Evolutionary conservation across 2,888 invertebrate species (phyloP), one percentile per base, ranked within the genome.

Genomic region (Taenaris catops): DNA sequence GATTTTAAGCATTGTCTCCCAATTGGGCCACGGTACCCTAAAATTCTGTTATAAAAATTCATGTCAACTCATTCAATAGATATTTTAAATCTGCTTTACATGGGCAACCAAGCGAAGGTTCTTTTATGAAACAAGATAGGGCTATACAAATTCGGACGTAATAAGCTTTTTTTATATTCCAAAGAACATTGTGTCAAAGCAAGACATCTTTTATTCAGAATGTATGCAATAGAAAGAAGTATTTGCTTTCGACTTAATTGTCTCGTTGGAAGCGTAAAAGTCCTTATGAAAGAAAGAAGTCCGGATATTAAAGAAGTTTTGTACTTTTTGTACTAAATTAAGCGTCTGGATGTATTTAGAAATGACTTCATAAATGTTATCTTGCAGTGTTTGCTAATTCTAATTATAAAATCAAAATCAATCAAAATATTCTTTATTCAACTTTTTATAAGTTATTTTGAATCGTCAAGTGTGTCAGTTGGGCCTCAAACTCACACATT

Each of bases 301-400:
- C 16, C 31, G 14, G 23, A 31, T 31, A 36, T 25, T 29, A 36
- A 25, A 19, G 5, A 25, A 36, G 29, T 36, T 36, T 29, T 29
- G 10, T 29, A 29, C 18, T 29, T 29, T 12, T 36, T 36, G 16
- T 23, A 10, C 9, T 9, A 11, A 7, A n/a, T 4, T 12, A 4
- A 10, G 4, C 6, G 8, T 14, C 6, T n/a, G 4, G 6, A 14
- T 3, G 14, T 25, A 25, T 14, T 14, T 8, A 14, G 10, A 4
- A 11, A 17, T 24, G 24, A 24, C 1, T n/a, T 12, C 3, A 5
- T 19, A 11, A 28, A 19, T n/a, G n/a, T n/a, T n/a, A n/a, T n/a
- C n/a, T n/a, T n/a, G n/a, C n/a, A n/a, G n/a, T n/a, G n/a, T n/a
- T n/a, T n/a, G n/a, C n/a, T n/a, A n/a, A n/a, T n/a, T n/a, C n/a